Percentiles rank a stretch among this genome's conserved stretches.
Evolutionary conservation across 2,888 invertebrate genomes (phyloP).

Genomic region (Boloria selene): DNA sequence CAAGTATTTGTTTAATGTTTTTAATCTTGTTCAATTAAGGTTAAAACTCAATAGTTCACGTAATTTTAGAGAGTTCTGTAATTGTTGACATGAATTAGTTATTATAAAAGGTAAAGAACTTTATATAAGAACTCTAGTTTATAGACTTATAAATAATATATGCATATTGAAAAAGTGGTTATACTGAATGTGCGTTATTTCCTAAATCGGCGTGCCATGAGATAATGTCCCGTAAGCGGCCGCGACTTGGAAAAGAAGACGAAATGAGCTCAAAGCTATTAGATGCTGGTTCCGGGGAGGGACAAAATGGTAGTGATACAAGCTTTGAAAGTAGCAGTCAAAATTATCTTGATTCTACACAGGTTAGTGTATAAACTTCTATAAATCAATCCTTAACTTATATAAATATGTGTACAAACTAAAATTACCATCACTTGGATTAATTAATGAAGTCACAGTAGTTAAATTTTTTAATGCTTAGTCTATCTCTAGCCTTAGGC

Average conservation of each 20-base stretch:
- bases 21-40: not conserved
- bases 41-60: conserved; percentile 11
- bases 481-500: too few relatives aligned
- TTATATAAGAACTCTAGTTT: not conserved
- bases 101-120: too few relatives aligned
- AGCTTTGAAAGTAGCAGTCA: conserved; percentile 59
- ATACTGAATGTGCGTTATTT: conserved; percentile 10
- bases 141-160: not conserved
- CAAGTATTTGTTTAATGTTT: not conserved
- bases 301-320: conserved; percentile 61
- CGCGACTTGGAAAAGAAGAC: conserved; percentile 56
- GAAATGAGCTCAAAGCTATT: conserved; percentile 65
- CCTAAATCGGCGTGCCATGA: conserved; percentile 54
- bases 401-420: not conserved
- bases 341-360: conserved; percentile 44
- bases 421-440: too few relatives aligned
- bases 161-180: not conserved
- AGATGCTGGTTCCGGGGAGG: conserved; percentile 56
- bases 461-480: too few relatives aligned
- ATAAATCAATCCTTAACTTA: not conserved
- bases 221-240: conserved; percentile 76
- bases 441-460: too few relatives aligned
- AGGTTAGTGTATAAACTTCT: conserved; percentile 51
- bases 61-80: not conserved
- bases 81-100: too few relatives aligned